Percentiles rank a stretch among this genome's conserved stretches.
Conservation (phyloP, 1,140 invertebrate species). For the Tetramorium alpestre region DNA sequence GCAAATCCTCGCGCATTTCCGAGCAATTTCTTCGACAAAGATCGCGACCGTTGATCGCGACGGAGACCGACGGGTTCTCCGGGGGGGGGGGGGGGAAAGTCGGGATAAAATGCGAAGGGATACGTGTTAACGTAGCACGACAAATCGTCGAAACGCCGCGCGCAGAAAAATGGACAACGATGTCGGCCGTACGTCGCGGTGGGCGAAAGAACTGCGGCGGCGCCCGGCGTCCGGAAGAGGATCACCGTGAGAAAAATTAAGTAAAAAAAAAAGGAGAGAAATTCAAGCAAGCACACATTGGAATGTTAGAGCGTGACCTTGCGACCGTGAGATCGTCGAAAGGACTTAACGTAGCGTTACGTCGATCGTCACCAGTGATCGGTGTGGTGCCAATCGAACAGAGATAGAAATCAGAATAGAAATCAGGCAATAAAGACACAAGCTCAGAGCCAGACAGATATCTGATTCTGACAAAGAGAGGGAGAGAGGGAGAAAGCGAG, state of each 20-base stretch:
- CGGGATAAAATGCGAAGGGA: not conserved
- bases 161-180: constrained; percentile 82
- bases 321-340: constrained; percentile 60
- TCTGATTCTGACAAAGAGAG: not conserved
- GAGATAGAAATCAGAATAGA: not conserved
- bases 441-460: not conserved
- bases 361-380: constrained; percentile 57
- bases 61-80: constrained; percentile 11
- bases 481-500: not conserved
- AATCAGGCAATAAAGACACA: constrained; percentile 25
- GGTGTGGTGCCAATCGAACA: constrained; percentile 5
- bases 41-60: not conserved
- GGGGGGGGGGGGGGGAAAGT: not conserved
- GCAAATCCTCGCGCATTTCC: not conserved
- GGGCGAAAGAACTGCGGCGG: constrained; percentile 85
- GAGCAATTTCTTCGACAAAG: not conserved
- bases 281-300: constrained; percentile 9
- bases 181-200: constrained; percentile 85
- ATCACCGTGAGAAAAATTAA: constrained; percentile 58
- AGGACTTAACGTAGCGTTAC: not conserved
- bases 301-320: constrained; percentile 64
- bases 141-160: constrained; percentile 70
- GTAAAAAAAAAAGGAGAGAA: constrained; percentile 25
- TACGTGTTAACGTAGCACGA: constrained; percentile 7
- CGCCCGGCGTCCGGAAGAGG: constrained; percentile 80